Percentiles rank a stretch among this genome's conserved stretches.
These are phyloP conservation scores for Rhabditoides inermis DNA, from an alignment of 2,888 invertebrate genomes.

Conservation along the genomic window DNA sequence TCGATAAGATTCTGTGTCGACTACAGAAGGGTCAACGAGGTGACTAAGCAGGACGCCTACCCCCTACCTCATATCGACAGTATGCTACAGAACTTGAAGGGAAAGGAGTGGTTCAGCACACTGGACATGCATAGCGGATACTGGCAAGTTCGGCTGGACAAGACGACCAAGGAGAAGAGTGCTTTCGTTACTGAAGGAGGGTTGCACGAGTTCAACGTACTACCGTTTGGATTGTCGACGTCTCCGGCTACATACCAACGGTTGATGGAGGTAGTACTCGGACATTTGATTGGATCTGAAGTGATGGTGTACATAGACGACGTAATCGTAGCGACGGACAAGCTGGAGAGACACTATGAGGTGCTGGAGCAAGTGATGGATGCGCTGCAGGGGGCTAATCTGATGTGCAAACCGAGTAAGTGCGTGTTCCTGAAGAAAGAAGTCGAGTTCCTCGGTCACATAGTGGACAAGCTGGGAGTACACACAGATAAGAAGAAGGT, in stretches of 20 bases:
- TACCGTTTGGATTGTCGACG: slow-evolving; percentile 30
- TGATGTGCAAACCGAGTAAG: slow-evolving; percentile 5
- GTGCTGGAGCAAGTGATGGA: background rate
- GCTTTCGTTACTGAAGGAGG: slow-evolving; percentile 19
- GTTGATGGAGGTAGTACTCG: slow-evolving; percentile 14
- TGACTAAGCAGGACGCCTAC: slow-evolving; percentile 14
- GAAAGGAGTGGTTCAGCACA: slow-evolving; percentile 8
- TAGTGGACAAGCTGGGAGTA: background rate
- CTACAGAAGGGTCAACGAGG: slow-evolving; percentile 13
- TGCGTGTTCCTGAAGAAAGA: too few species aligned
- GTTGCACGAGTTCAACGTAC: slow-evolving; percentile 24
- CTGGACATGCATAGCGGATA: slow-evolving; percentile 19
- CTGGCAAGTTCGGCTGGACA: slow-evolving; percentile 20
- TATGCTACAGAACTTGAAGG: slow-evolving; percentile 6
- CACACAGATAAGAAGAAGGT: slow-evolving; percentile 3
- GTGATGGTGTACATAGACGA: slow-evolving; percentile 19
- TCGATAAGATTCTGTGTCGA: slow-evolving; percentile 17
- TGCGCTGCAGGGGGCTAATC: background rate
- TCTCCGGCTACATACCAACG: slow-evolving; percentile 33
- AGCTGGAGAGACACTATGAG: slow-evolving; percentile 1
- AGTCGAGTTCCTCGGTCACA: slow-evolving; percentile 10
- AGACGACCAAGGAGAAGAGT: slow-evolving; percentile 16
- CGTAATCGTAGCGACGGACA: slow-evolving; percentile 4
- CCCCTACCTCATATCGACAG: slow-evolving; percentile 18
- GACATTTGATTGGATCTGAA: too few species aligned